Percentiles rank a stretch among this genome's conserved stretches.
These are phyloP conservation scores for Agriotes lineatus DNA, from an alignment of 2,888 invertebrate species.

Conservation along the genomic window DNA sequence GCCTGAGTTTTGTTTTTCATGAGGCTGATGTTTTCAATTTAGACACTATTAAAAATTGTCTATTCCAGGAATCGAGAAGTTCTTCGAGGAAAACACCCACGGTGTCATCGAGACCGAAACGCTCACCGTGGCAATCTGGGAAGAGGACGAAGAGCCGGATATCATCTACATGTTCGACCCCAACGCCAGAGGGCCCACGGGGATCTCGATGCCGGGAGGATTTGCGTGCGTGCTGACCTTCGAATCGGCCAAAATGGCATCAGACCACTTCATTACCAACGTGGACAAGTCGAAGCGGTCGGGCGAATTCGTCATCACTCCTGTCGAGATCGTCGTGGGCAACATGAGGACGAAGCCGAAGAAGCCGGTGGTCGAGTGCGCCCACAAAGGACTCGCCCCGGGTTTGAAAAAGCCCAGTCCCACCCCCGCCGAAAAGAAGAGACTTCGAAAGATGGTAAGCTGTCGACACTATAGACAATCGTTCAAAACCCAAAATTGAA, in stretches of 20 bases:
- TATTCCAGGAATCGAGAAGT: slow-evolving; percentile 67
- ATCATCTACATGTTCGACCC: slow-evolving; percentile 74
- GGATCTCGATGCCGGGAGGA: slow-evolving; percentile 64
- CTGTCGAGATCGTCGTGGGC: slow-evolving; percentile 61
- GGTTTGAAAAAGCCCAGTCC: slow-evolving; percentile 9
- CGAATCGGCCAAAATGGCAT: slow-evolving; percentile 68
- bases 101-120: slow-evolving; percentile 68
- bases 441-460: slow-evolving; percentile 53
- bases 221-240: slow-evolving; percentile 70
- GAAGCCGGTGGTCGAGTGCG: slow-evolving; percentile 40
- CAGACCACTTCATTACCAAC: slow-evolving; percentile 69
- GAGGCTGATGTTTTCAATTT: background rate
- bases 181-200: slow-evolving; percentile 63
- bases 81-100: slow-evolving; percentile 70
- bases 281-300: slow-evolving; percentile 62
- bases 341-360: slow-evolving; percentile 49
- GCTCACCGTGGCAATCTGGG: slow-evolving; percentile 70
- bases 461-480: too few species aligned
- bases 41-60: too few species aligned
- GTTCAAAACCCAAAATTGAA: too few species aligned
- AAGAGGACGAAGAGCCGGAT: slow-evolving; percentile 64
- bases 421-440: slow-evolving; percentile 51
- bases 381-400: background rate
- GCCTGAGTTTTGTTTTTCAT: background rate
- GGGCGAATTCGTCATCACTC: slow-evolving; percentile 64